Evolutionary conservation across 2,888 invertebrate genomes (phyloP).

Genomic region (Tenthredo amoena): DNA sequence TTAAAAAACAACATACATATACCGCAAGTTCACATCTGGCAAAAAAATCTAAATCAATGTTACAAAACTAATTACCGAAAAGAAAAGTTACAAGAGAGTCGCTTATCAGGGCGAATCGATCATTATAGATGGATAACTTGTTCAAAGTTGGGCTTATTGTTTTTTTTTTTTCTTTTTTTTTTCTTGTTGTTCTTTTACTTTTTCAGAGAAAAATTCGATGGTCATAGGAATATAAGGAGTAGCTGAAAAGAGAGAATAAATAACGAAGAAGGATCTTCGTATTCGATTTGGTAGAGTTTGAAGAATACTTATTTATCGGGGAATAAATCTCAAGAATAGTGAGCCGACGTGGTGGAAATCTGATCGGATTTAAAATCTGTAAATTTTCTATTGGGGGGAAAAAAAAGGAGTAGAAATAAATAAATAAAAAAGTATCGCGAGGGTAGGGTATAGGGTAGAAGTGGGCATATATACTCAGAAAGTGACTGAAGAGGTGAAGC

Average conservation of each 20-base stretch:
- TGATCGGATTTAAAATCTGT: slow-evolving; percentile 28
- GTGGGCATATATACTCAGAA: background rate
- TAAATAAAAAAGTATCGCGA: background rate
- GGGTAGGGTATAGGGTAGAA: background rate
- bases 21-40: background rate
- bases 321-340: background rate
- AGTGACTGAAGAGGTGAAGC: background rate
- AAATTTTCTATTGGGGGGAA: background rate
- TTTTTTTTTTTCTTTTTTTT: background rate
- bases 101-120: background rate
- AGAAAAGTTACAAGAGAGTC: background rate
- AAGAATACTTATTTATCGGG: background rate
- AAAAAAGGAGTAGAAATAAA: background rate
- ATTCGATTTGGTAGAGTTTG: background rate
- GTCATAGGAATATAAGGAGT: background rate
- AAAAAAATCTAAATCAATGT: background rate
- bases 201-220: background rate
- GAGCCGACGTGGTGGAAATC: slow-evolving; percentile 13
- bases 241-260: background rate
- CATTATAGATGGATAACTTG: background rate
- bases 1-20: background rate
- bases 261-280: background rate
- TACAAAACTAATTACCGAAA: background rate
- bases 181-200: background rate
- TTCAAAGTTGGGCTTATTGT: background rate